Conservation (phyloP, 2,888 invertebrate genomes). For the Trissonchulus sp. region DNA sequence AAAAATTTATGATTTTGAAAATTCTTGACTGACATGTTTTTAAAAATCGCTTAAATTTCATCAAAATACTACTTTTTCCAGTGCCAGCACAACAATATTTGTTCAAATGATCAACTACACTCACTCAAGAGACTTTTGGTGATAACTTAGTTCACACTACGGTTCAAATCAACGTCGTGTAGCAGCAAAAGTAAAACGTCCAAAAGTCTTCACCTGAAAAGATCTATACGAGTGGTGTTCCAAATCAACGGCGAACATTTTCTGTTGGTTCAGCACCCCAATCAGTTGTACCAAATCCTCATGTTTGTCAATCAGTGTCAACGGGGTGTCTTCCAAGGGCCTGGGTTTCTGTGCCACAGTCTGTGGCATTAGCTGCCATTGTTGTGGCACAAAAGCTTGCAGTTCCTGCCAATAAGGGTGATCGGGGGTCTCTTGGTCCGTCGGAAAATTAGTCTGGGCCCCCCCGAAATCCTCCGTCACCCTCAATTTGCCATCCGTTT, state of each 20-base stretch:
- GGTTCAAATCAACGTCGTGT: no score
- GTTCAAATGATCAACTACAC: no score
- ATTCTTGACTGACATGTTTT: no score
- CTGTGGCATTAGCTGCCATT: conserved; percentile 7
- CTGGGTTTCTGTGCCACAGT: conserved; percentile 53
- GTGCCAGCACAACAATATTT: no score
- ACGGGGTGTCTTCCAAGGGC: conserved; percentile 62
- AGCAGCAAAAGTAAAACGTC: no score
- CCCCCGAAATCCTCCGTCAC: background rate
- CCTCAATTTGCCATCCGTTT: background rate
- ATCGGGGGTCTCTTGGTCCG: background rate
- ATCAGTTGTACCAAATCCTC: conserved; percentile 64
- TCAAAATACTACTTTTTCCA: no score
- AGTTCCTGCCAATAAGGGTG: conserved; percentile 46
- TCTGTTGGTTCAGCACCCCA: conserved; percentile 63
- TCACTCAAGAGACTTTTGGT: no score
- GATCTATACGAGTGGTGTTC: conserved; percentile 51
- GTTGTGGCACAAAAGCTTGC: conserved; percentile 38
- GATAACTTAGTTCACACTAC: no score
- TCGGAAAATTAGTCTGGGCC: background rate
- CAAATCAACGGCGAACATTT: conserved; percentile 79
- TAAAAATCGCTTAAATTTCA: no score
- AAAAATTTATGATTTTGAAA: no score
- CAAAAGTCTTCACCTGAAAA: no score
- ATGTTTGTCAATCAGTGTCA: conserved; percentile 65